Conservation (phyloP, 2,888 invertebrate genomes). For the Phengaris arion region DNA sequence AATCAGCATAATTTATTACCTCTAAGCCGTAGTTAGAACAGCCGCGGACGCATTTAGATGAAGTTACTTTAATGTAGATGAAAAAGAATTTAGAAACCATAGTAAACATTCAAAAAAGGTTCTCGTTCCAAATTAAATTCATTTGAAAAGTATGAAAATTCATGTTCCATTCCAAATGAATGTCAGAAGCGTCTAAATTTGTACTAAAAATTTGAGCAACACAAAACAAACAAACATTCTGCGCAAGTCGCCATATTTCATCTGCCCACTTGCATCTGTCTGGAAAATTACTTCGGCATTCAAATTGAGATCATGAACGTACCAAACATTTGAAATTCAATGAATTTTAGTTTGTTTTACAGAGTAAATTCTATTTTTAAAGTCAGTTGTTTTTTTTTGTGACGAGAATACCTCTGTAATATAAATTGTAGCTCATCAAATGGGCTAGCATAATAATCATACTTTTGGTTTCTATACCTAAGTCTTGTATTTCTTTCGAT, state of each 20-base stretch:
- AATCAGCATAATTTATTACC: conserved; percentile 36
- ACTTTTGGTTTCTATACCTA: no score
- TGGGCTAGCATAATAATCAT: no score
- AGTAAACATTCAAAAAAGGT: neutral
- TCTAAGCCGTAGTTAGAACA: neutral
- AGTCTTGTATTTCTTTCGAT: no score
- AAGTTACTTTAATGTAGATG: neutral
- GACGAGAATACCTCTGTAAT: no score
- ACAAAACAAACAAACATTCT: conserved; percentile 33
- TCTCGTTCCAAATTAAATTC: neutral
- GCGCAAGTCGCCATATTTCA: conserved; percentile 22
- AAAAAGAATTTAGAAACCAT: neutral
- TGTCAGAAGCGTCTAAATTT: conserved; percentile 8
- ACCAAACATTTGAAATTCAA: neutral
- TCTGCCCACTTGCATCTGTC: conserved; percentile 19
- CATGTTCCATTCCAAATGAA: conserved; percentile 29
- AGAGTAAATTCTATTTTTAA: neutral
- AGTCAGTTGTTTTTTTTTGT: neutral
- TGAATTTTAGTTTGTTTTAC: conserved; percentile 1
- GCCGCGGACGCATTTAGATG: neutral
- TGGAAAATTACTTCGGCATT: neutral
- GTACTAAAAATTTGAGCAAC: conserved; percentile 38
- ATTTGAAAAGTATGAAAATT: neutral
- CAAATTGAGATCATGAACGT: conserved; percentile 9
- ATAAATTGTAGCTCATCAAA: no score